A percentile compares a stretch with the other conserved stretches of the same genome.
Conservation (phyloP, 2,888 invertebrate species). For the Ormyrus thymus region DNA sequence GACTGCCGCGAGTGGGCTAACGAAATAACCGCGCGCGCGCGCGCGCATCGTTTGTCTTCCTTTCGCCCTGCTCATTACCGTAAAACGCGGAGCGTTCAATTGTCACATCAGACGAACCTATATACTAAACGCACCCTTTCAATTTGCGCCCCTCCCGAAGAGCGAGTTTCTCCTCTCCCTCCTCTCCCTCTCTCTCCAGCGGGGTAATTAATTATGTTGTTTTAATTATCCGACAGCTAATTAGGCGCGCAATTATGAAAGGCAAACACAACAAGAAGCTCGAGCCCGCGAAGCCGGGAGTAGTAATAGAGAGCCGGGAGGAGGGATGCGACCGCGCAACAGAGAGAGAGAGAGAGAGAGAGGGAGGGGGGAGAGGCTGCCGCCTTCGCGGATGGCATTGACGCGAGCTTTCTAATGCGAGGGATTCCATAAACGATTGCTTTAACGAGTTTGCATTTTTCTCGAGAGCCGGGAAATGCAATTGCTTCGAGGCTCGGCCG, state of each 20-base stretch:
- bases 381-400: neutral
- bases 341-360: constrained; percentile 47
- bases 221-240: constrained; percentile 68
- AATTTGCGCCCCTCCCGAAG: constrained; percentile 18
- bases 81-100: constrained; percentile 18
- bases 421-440: neutral
- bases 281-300: constrained; percentile 29
- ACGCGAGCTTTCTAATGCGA: constrained; percentile 33
- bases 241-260: constrained; percentile 68
- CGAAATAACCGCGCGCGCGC: constrained; percentile 25
- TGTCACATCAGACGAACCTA: constrained; percentile 32
- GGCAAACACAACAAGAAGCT: constrained; percentile 64
- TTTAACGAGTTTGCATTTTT: constrained; percentile 12
- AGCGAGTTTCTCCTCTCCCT: neutral
- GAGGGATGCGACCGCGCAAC: constrained; percentile 36
- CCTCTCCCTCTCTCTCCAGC: constrained; percentile 22
- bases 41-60: neutral
- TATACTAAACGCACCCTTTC: neutral
- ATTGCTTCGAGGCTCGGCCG: neutral
- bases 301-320: constrained; percentile 4
- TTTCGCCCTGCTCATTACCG: constrained; percentile 15
- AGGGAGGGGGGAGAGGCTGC: constrained; percentile 38
- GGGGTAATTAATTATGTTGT: constrained; percentile 68
- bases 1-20: constrained; percentile 14
- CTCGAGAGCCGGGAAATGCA: neutral